Conservation (phyloP, 2,113 vertebrate genomes). For the Geococcyx californianus region DNA sequence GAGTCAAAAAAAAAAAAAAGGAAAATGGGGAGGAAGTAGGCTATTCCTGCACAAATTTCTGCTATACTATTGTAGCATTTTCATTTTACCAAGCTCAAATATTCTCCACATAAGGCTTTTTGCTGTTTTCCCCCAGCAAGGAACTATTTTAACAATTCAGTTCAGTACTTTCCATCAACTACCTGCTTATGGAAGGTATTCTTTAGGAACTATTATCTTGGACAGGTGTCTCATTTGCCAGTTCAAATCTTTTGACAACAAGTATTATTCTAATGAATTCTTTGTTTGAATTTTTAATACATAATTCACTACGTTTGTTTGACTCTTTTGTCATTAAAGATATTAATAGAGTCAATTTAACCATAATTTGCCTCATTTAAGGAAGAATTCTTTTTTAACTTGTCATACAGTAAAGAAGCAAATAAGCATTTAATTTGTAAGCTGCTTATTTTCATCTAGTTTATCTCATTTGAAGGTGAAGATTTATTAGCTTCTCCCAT, state of each 20-base stretch:
- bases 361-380: background rate
- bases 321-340: background rate
- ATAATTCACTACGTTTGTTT: background rate
- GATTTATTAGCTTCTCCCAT: background rate
- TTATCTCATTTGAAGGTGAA: background rate
- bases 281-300: background rate
- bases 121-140: background rate
- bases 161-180: background rate
- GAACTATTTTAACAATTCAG: background rate
- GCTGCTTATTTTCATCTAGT: background rate
- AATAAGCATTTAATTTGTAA: background rate
- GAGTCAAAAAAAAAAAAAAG: background rate
- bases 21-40: background rate
- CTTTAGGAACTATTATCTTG: background rate
- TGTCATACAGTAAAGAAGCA: background rate
- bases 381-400: background rate
- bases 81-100: background rate
- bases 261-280: background rate
- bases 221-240: background rate
- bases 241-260: background rate
- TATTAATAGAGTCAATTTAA: background rate
- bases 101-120: background rate
- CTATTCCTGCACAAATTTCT: background rate
- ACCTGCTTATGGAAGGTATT: background rate
- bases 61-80: background rate